Evolutionary conservation across 1,140 invertebrate species (phyloP), one percentile per base, ranked within the genome.

Genomic region (Harlomillsia oculata): DNA sequence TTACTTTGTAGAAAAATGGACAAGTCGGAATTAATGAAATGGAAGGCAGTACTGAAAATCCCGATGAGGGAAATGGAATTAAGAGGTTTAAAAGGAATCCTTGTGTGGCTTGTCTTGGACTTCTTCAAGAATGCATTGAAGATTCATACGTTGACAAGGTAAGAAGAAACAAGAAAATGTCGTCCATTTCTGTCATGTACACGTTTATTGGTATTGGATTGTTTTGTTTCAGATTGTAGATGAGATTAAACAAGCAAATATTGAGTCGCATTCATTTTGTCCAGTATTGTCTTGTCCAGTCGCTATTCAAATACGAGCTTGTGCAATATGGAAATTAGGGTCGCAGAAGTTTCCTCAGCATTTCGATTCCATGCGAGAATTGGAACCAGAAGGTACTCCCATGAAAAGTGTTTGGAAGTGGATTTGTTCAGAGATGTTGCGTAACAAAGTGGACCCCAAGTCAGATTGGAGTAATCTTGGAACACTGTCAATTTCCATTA

Each of bases 381-480:
- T 59, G 16, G 66, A 62, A 37, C 69, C 61, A 57, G 72, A 68
- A 63, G 72, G 70, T 69, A 65, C 70, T 21, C 69, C 72, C 4
- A 62, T 82, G 1, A 84, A 84, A 70, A 80, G 83, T 63, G 72
- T 77, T 41, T 83, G 80, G 80, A 83, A 82, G 68, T 77, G 75
- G 70, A 69, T 76, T 45, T 65, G 72, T 64, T 70, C 76, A 45
- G 69, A 74, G 13, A 54, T 70, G 53, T 67, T 81, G 50, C 71
- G 74, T 44, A 46, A 70, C 20, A 51, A 64, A 28, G 67, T 77
- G 21, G 69, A 68, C 1, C 77, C 75, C 50, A 64, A 63, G 44
- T 73, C 73, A 36, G 71, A 75, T 50, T 68, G 56, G 64, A 63
- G 63, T 11, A 67, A 70, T 50, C 65, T 74, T 63, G 77, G 78